Conservation (phyloP, 2,113 vertebrate genomes). For the Stercorarius parasiticus region DNA sequence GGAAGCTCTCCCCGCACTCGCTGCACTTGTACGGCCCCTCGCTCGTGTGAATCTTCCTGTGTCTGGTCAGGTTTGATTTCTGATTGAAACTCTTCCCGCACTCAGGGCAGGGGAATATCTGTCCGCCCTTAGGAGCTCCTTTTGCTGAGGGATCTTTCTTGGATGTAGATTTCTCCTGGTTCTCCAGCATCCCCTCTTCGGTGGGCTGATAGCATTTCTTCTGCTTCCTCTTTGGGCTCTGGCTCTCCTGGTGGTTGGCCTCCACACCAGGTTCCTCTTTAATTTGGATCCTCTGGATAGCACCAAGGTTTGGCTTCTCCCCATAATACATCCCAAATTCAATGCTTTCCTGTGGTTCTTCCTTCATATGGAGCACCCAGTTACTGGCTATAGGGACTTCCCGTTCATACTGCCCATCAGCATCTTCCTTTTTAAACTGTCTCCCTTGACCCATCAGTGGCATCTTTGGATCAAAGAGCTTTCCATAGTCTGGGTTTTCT, state of each 20-base stretch:
- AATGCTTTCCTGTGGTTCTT: background rate
- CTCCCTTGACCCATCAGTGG: background rate
- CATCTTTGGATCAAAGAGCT: background rate
- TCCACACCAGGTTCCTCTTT: background rate
- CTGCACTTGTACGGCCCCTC: background rate
- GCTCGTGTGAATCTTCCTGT: slow-evolving; percentile 1
- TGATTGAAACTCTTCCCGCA: slow-evolving; percentile 22
- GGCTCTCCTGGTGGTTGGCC: background rate
- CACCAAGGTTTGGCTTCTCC: background rate
- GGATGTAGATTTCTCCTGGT: accelerated
- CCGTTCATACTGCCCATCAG: background rate
- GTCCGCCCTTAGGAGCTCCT: background rate
- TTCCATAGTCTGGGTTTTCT: background rate
- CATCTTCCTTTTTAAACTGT: background rate
- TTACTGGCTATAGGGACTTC: background rate
- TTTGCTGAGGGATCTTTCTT: background rate
- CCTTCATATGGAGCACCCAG: background rate
- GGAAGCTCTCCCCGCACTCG: slow-evolving; percentile 17
- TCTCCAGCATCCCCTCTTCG: background rate
- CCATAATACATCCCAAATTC: background rate
- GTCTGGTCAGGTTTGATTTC: slow-evolving; percentile 39
- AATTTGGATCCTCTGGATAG: background rate
- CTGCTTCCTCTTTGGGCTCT: background rate
- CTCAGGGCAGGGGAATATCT: background rate
- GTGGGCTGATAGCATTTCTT: background rate